Base-by-base conservation (phyloP, 2,113 vertebrate species). In the Barnardius zonarius region DNA sequence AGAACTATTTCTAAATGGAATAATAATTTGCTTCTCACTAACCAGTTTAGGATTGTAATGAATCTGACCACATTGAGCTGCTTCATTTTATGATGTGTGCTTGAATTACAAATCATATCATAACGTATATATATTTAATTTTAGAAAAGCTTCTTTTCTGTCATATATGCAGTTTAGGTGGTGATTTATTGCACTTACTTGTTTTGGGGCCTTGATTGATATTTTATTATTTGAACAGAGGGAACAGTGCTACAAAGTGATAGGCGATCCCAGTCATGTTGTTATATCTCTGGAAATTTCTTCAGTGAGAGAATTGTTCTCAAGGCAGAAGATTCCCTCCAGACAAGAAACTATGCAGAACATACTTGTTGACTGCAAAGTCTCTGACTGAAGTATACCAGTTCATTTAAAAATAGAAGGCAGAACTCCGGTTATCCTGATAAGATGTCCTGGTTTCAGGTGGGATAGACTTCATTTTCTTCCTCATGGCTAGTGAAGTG, bases 211-310 rank as follows among this genome's bases (percentile, higher is more conserved):
- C 7, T 80, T 25, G 18, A 44, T 25, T 0, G 0, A 28, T 90
- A 88, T 72, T 95, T 92, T 92, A 43, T 75, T 82, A 28, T 52
- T 72, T 77, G 27, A 66, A n/a, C n/a, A 81, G 37, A 73, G 5
- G n/a, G 41, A 86, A 43, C 4, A 52, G 24, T 54, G 19, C 59
- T 80, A n/a, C 18, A 86, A 83, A 22, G 62, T 37, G 13, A 16
- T 54, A 46, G 73, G 41, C 17, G 49, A 43, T 70, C 17, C 80
- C 28, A 77, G n/a, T 77, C 43, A 13, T 76, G 31, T 55, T 0
- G 0, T 8, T 76, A 13, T 57, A 23, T 30, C 23, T 75, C 44
- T 77, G 33, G 83, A 28, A 54, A 62, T 73, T 83, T 90, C 30
- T 55, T 92, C 25, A 57, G 59, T 24, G 19, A 86, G n/a, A 85